phyloP scores from a whole-genome alignment of 2,888 invertebrate genomes.

The Caenorhabditis sulstoni region DNA sequence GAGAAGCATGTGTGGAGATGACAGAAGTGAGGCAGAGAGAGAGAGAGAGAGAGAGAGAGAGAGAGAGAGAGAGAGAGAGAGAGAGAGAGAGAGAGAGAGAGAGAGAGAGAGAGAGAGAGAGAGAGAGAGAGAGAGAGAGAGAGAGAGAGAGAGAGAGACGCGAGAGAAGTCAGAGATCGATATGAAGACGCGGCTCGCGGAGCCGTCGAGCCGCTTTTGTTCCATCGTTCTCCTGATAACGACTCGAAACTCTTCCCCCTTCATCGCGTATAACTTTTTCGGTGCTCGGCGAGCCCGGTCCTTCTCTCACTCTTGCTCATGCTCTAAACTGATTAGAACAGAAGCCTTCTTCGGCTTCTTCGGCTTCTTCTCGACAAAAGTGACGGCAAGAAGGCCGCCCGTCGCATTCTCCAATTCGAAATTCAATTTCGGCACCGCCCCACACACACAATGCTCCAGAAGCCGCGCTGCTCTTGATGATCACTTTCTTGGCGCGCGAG shows the following conservation, averaged over 20 bases:
- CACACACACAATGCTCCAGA: slow-evolving; percentile 22
- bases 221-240: no score
- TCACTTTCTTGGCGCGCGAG: slow-evolving; percentile 41
- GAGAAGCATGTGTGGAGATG: slow-evolving; percentile 31
- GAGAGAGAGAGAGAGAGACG: no score
- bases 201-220: no score
- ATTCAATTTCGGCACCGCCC: slow-evolving; percentile 42
- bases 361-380: no score
- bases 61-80: no score
- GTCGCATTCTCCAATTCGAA: slow-evolving; percentile 16
- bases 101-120: no score
- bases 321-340: slow-evolving; percentile 25
- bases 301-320: background rate
- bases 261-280: background rate
- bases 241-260: no score
- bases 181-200: slow-evolving; percentile 15
- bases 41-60: no score
- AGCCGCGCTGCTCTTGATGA: slow-evolving; percentile 30
- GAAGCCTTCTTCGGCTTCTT: no score
- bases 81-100: no score
- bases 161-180: slow-evolving; percentile 35
- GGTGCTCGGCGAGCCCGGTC: background rate
- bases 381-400: slow-evolving; percentile 36
- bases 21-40: no score
- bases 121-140: no score